These are phyloP conservation scores for Drosophila greeni DNA, from an alignment of 2,888 invertebrate species.

Conservation along the genomic window DNA sequence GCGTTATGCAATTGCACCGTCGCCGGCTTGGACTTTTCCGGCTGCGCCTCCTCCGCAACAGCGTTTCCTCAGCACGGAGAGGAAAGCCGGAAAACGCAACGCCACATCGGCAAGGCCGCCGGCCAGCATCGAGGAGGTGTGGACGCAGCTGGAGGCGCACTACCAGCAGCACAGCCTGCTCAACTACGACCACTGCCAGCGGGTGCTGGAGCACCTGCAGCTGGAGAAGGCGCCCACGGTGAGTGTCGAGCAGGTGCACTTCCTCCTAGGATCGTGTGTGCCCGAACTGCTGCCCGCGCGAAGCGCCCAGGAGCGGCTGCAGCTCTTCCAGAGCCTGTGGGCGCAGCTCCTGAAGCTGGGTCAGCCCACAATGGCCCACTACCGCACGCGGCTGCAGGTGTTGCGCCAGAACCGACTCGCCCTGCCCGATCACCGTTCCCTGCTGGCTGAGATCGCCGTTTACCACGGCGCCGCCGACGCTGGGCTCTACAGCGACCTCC, in stretches of 20 bases:
- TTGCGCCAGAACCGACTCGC: slow-evolving; percentile 82
- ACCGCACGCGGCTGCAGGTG: slow-evolving; percentile 81
- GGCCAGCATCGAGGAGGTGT: slow-evolving; percentile 42
- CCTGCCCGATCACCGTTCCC: slow-evolving; percentile 60
- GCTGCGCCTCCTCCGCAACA: not conserved
- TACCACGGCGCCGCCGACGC: slow-evolving; percentile 64
- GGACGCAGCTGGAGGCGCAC: slow-evolving; percentile 60
- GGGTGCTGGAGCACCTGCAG: slow-evolving; percentile 59
- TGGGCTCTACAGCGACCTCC: slow-evolving; percentile 81
- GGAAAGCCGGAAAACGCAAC: not conserved
- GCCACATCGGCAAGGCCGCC: not conserved
- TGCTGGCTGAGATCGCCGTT: slow-evolving; percentile 77
- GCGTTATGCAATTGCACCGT: slow-evolving; percentile 26
- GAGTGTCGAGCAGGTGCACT: slow-evolving; percentile 61
- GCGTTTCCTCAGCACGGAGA: not conserved
- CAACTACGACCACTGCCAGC: slow-evolving; percentile 54
- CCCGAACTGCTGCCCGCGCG: slow-evolving; percentile 80
- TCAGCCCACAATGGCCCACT: slow-evolving; percentile 72
- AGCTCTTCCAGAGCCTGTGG: slow-evolving; percentile 81
- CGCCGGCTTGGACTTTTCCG: not conserved
- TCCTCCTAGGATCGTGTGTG: slow-evolving; percentile 80
- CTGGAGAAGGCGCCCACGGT: slow-evolving; percentile 11
- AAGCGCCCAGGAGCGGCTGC: slow-evolving; percentile 78
- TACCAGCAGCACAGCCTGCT: slow-evolving; percentile 61
- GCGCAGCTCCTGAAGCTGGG: slow-evolving; percentile 78